Evolutionary conservation across 2,797 vertebrate genomes (phyloP).

Genomic region (Apogon hyalosoma): DNA sequence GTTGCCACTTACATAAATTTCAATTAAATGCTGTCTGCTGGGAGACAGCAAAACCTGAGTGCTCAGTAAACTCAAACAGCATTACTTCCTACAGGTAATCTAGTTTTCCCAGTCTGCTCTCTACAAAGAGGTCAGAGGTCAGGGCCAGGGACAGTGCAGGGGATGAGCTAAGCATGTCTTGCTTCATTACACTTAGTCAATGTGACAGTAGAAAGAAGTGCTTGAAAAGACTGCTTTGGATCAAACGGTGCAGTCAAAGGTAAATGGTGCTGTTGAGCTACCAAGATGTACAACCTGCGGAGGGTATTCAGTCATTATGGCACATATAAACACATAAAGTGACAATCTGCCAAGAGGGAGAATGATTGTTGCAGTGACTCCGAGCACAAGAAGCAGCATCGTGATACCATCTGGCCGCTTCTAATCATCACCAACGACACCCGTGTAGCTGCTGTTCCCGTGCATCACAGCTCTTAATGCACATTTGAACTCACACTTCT

Average conservation of each 20-base stretch:
- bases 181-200: slow-evolving; percentile 3
- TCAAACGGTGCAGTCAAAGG: slow-evolving; percentile 12
- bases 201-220: slow-evolving; percentile 4
- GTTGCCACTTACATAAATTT: too few species aligned
- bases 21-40: too few species aligned
- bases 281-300: slow-evolving; percentile 25
- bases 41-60: too few species aligned
- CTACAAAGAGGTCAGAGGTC: slow-evolving; percentile 19
- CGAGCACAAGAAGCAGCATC: slow-evolving; percentile 40
- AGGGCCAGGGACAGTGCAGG: slow-evolving; percentile 4
- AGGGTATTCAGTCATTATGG: slow-evolving; percentile 40
- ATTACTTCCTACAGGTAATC: slow-evolving; percentile 4
- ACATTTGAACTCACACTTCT: slow-evolving; percentile 66
- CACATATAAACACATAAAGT: slow-evolving; percentile 45
- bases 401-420: slow-evolving; percentile 62
- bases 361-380: slow-evolving; percentile 46
- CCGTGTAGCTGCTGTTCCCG: slow-evolving; percentile 42
- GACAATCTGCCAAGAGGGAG: slow-evolving; percentile 45
- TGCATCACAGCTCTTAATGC: slow-evolving; percentile 34
- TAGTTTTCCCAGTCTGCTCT: slow-evolving; percentile 14
- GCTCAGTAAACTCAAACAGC: too few species aligned
- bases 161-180: background rate
- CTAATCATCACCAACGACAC: slow-evolving; percentile 48
- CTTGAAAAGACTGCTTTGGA: slow-evolving; percentile 5
- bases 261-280: slow-evolving; percentile 23